phyloP scores from a whole-genome alignment of 2,888 invertebrate species.

The Tineola bisselliella region DNA sequence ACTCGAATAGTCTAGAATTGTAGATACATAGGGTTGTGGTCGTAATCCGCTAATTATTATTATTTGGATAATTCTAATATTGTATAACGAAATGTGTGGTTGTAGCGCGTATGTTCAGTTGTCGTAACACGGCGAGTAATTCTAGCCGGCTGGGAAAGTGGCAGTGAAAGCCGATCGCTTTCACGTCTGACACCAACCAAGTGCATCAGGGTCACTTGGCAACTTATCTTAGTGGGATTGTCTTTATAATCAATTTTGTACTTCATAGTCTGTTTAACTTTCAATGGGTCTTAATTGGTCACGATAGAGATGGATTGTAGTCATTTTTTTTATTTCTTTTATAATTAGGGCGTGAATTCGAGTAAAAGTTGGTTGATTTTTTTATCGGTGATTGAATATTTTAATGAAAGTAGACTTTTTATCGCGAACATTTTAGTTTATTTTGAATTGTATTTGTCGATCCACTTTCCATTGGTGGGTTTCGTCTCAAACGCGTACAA shows the following conservation, averaged over 20 bases:
- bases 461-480: no score
- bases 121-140: neutral
- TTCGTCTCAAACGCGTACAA: no score
- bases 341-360: no score
- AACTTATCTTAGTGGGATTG: neutral
- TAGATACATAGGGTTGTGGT: no score
- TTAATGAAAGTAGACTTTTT: no score
- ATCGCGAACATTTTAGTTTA: no score
- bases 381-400: no score
- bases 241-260: neutral
- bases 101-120: neutral
- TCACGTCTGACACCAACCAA: slow-evolving; percentile 24
- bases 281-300: neutral
- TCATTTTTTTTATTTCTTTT: neutral
- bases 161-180: slow-evolving; percentile 49
- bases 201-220: slow-evolving; percentile 10
- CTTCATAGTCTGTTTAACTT: neutral
- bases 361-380: no score
- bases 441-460: no score
- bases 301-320: neutral
- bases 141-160: slow-evolving; percentile 32
- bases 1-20: no score
- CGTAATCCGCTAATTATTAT: no score
- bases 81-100: neutral
- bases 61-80: no score